Evolutionary conservation across 2,113 vertebrate genomes (phyloP).

Genomic region (Capreolus pygargus): DNA sequence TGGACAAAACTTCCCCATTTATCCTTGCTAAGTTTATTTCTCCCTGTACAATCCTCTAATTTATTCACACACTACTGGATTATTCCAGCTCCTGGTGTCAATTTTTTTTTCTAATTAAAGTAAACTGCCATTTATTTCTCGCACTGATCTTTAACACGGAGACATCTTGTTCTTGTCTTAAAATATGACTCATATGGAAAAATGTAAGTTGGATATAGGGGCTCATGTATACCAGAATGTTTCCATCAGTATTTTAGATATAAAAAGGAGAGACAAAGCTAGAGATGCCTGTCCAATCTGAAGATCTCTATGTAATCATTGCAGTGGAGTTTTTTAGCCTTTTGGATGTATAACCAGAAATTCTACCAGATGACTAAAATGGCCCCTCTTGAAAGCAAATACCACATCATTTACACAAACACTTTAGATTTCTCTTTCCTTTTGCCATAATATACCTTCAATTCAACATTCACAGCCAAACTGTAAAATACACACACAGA

Average conservation of each 20-base stretch:
- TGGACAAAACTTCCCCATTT: constrained; percentile 69
- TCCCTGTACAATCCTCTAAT: constrained; percentile 76
- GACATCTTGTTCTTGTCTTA: constrained; percentile 70
- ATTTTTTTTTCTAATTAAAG: constrained; percentile 77
- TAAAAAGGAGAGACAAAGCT: neutral
- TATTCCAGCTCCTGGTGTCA: constrained; percentile 77
- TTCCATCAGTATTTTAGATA: constrained; percentile 42
- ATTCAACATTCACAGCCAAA: neutral
- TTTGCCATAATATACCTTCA: neutral
- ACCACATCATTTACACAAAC: neutral
- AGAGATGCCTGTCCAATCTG: rapidly evolving
- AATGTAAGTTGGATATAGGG: constrained; percentile 57
- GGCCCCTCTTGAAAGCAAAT: constrained; percentile 46
- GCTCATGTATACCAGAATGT: constrained; percentile 60
- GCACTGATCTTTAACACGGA: constrained; percentile 74
- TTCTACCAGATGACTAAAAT: constrained; percentile 44
- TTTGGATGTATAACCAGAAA: constrained; percentile 6
- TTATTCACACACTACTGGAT: constrained; percentile 81
- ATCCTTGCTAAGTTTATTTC: constrained; percentile 78
- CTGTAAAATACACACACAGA: neutral
- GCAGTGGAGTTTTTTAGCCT: neutral
- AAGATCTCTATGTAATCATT: constrained; percentile 32
- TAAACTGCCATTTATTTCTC: constrained; percentile 71
- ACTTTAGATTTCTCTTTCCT: neutral
- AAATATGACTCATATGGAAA: constrained; percentile 62